Base-by-base conservation (phyloP, 2,113 vertebrate genomes). In the Seriola quinqueradiata region DNA sequence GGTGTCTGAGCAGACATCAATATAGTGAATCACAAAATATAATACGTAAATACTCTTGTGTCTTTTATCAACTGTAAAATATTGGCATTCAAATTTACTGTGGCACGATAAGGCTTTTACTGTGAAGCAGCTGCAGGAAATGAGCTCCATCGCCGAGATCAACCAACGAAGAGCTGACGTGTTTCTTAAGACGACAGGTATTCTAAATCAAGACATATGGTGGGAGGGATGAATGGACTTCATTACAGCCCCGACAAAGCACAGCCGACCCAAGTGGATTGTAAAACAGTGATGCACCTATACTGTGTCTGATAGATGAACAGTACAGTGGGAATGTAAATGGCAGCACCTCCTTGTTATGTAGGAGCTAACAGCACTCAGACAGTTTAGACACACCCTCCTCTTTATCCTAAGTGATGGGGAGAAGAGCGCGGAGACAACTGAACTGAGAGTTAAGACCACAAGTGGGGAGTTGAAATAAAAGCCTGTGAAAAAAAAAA, bases 361-460 rank as follows among this genome's bases (percentile, higher is more conserved):
- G 40, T 34, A 42, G 48, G 66, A 36, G 63, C 46, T 17, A 50
- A 50, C 48, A 50, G 48, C 48, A n/a, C 52, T 42, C 23, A 19
- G 60, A 71, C 74, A 23, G 48, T 52, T 58, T 14, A 3, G 73
- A 50, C 55, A 57, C 73, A 28, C 46, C 83, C 72, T 48, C 52
- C 44, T 32, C 59, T 55, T 76, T 42, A 65, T 70, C 3, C 36
- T 19, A 5, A 57, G 46, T 1, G n/a, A 63, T 40, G 38, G 40
- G 23, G 28, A 23, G 23, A 40, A 58, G 40, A 59, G 19, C 4
- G 5, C 4, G 2, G 52, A 19, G 8, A 42, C 25, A 61, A 65
- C 38, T 25, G 50, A 9, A 40, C 63, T 11, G 4, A 10, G 58
- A 60, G 40, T 12, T 40, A 0, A 0, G n/a, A 28, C 8, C 52